phyloP scores from a whole-genome alignment of 2,113 vertebrate genomes.

The Lophotis ruficrista region DNA sequence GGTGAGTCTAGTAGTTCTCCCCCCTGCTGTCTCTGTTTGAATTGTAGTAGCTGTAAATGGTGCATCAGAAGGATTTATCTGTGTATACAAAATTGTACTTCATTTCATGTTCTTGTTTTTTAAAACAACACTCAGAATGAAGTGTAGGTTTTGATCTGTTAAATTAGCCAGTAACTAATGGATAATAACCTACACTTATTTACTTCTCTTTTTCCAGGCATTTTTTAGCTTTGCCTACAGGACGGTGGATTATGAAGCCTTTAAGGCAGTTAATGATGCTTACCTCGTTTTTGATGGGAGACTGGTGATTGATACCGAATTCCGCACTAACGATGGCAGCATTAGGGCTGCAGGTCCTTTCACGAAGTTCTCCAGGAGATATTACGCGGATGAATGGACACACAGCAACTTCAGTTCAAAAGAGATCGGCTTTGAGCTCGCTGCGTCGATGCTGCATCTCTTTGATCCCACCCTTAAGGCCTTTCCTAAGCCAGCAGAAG shows the following conservation, averaged over 20 bases:
- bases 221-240: constrained; percentile 86
- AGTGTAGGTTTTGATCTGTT: background rate
- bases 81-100: background rate
- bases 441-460: constrained; percentile 78
- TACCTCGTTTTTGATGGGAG: constrained; percentile 87
- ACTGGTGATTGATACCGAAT: constrained; percentile 84
- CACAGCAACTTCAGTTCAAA: constrained; percentile 86
- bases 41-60: background rate
- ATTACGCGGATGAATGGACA: constrained; percentile 80
- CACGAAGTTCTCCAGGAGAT: constrained; percentile 87
- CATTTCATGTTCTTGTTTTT: background rate
- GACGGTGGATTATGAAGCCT: constrained; percentile 83
- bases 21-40: background rate
- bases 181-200: background rate
- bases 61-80: background rate
- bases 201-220: constrained; percentile 69
- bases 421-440: constrained; percentile 89
- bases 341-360: constrained; percentile 89
- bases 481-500: background rate
- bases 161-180: background rate
- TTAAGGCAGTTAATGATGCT: constrained; percentile 81
- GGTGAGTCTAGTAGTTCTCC: background rate
- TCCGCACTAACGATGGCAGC: constrained; percentile 82
- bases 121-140: background rate
- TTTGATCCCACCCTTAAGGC: constrained; percentile 81